A percentile compares a stretch with the other conserved stretches of the same genome.
Conservation (phyloP, 1,140 invertebrate species). For the Ephestia elutella region DNA sequence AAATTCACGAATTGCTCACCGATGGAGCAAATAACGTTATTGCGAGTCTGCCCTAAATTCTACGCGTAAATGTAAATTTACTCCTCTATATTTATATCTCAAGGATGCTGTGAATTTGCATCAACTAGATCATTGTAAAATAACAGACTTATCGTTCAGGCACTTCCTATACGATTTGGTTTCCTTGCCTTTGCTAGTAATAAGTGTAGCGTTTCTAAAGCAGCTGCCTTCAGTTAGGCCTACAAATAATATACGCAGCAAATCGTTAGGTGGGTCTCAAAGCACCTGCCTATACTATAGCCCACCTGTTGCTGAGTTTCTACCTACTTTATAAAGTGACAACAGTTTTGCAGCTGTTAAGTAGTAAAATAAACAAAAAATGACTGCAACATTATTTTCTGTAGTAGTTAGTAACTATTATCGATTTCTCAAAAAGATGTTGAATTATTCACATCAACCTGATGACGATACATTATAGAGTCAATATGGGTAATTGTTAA, state of each 20-base stretch:
- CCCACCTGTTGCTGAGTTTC: not conserved
- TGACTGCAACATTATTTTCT: too few species aligned
- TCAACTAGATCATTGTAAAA: not conserved
- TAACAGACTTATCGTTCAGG: not conserved
- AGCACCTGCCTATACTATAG: not conserved
- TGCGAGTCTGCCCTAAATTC: not conserved
- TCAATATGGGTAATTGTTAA: too few species aligned
- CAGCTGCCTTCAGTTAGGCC: not conserved
- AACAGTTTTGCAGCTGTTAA: too few species aligned
- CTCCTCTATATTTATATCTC: not conserved
- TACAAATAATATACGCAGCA: not conserved
- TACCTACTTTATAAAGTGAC: not conserved
- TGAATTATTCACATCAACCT: too few species aligned
- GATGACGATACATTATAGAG: too few species aligned
- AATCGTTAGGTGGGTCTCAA: not conserved
- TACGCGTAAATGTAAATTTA: slow-evolving; percentile 1
- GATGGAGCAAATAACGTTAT: slow-evolving; percentile 12
- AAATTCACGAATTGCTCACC: not conserved
- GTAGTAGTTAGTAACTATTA: too few species aligned
- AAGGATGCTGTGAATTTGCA: slow-evolving; percentile 3
- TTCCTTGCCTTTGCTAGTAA: not conserved
- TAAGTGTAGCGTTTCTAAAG: not conserved
- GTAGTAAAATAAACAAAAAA: too few species aligned
- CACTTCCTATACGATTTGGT: not conserved
- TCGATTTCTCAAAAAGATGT: too few species aligned